phyloP scores from a whole-genome alignment of 2,113 vertebrate species.

The Labeo catla region DNA sequence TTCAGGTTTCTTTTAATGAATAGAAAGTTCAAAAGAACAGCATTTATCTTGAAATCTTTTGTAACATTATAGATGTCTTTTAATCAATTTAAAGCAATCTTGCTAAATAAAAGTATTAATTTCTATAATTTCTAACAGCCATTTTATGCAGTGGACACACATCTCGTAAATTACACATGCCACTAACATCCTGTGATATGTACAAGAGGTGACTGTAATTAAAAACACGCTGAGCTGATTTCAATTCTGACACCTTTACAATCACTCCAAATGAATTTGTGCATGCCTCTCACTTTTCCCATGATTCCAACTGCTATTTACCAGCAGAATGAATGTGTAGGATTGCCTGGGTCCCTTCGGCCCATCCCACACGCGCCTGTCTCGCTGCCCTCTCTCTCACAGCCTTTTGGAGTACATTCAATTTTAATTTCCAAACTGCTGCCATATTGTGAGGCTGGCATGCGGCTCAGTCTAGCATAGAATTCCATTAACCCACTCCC shows the following conservation, averaged over 20 bases:
- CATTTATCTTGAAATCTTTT: no score
- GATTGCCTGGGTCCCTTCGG: neutral
- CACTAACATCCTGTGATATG: neutral
- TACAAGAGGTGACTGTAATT: constrained; percentile 11
- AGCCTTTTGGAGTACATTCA: constrained; percentile 42
- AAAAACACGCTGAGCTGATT: neutral
- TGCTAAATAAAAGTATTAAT: no score
- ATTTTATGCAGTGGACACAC: neutral
- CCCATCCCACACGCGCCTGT: constrained; percentile 10
- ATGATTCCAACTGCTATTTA: constrained; percentile 22
- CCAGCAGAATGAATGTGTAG: constrained; percentile 30
- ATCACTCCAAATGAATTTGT: constrained; percentile 1
- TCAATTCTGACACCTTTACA: neutral
- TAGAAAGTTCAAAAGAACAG: no score
- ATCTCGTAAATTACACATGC: neutral
- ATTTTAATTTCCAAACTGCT: constrained; percentile 52
- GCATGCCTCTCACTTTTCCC: neutral
- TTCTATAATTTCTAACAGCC: neutral
- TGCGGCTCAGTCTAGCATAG: constrained; percentile 48
- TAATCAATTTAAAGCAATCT: no score
- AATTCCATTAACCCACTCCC: constrained; percentile 54
- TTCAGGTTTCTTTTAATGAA: no score
- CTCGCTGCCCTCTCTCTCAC: constrained; percentile 29
- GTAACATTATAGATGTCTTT: no score
- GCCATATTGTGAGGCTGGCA: constrained; percentile 52